Percentiles rank a stretch among this genome's conserved stretches.
These are phyloP conservation scores for Coenobita brevimanus DNA, from an alignment of 1,140 invertebrate genomes.

Conservation along the genomic window DNA sequence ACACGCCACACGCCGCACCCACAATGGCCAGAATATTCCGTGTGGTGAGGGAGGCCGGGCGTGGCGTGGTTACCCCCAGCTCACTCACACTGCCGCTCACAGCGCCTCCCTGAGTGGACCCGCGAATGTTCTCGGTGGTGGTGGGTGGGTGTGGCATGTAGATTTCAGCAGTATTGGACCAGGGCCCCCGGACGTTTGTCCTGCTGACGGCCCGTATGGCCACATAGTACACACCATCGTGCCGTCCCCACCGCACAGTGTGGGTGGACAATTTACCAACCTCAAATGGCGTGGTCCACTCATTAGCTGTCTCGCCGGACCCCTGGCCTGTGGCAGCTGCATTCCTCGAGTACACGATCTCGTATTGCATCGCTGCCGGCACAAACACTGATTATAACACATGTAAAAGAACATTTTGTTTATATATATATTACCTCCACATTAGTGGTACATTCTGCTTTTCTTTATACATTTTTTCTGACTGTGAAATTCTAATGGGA, in stretches of 20 bases:
- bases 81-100: conserved; percentile 55
- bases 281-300: conserved; percentile 32
- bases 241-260: conserved; percentile 53
- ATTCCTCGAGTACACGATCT: conserved; percentile 59
- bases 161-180: conserved; percentile 78
- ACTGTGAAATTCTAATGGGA: too few relatives aligned
- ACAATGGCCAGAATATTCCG: conserved; percentile 67
- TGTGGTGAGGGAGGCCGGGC: conserved; percentile 47
- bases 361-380: conserved; percentile 60
- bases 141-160: conserved; percentile 73
- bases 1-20: conserved; percentile 60
- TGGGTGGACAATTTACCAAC: conserved; percentile 35
- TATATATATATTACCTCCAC: too few relatives aligned
- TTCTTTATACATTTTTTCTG: too few relatives aligned
- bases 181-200: conserved; percentile 73
- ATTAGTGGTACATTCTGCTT: too few relatives aligned
- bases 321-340: conserved; percentile 47
- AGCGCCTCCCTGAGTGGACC: conserved; percentile 62
- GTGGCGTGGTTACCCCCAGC: conserved; percentile 58
- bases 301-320: conserved; percentile 35
- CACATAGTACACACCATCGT: conserved; percentile 73
- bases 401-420: too few relatives aligned
- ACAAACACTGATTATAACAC: too few relatives aligned
- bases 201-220: conserved; percentile 76
- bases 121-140: conserved; percentile 65